Evolutionary conservation across 2,113 vertebrate species (phyloP).

Genomic region (Pelecanoides urinatrix): DNA sequence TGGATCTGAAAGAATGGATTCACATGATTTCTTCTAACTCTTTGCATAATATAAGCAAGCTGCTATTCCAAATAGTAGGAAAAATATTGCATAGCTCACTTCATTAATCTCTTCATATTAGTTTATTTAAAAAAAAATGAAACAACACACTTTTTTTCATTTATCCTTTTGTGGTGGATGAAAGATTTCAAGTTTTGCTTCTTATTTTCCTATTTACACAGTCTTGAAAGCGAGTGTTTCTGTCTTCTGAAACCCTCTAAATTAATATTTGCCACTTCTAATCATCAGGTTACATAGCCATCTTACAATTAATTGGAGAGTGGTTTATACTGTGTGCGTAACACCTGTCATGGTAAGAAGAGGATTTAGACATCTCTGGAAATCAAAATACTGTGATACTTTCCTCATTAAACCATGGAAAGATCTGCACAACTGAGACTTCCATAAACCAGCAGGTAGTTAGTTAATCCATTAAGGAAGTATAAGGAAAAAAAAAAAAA

Average conservation of each 20-base stretch:
- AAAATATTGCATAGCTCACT: background rate
- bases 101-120: background rate
- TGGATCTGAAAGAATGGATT: background rate
- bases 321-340: background rate
- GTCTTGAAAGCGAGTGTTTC: background rate
- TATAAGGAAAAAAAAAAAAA: background rate
- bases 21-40: background rate
- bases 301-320: background rate
- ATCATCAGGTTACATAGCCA: background rate
- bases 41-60: background rate
- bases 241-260: background rate
- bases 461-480: background rate
- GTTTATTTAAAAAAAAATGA: background rate
- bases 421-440: background rate
- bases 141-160: background rate
- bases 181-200: background rate
- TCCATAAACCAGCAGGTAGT: background rate
- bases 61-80: background rate
- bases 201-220: background rate
- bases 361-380: background rate
- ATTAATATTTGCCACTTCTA: slow-evolving; percentile 3
- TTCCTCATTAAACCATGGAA: background rate
- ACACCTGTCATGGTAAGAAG: background rate
- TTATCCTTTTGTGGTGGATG: background rate
- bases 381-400: background rate